Percentiles rank a stretch among this genome's conserved stretches.
Evolutionary conservation across 2,797 vertebrate genomes (phyloP).

Genomic region (Pygocentrus nattereri): DNA sequence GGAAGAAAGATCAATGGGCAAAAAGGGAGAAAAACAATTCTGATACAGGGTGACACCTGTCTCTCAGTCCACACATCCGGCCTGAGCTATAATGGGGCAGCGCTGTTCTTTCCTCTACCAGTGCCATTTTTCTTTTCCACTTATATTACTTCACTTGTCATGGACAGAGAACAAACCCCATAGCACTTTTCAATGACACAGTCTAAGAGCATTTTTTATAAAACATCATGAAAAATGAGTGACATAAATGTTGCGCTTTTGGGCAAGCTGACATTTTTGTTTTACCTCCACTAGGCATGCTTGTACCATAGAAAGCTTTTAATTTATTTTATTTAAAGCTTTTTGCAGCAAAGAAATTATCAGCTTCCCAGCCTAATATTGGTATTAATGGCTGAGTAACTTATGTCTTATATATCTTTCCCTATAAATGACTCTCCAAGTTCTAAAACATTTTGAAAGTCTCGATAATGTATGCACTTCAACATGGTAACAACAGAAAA

Average conservation of each 20-base stretch:
- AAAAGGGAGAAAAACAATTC: slow-evolving; percentile 66
- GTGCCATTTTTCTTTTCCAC: slow-evolving; percentile 27
- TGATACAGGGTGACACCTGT: slow-evolving; percentile 65
- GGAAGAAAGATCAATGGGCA: slow-evolving; percentile 67
- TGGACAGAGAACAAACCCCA: slow-evolving; percentile 36
- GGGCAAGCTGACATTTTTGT: not conserved
- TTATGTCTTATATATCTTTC: no score
- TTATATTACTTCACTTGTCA: slow-evolving; percentile 33
- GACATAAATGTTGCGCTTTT: slow-evolving; percentile 12
- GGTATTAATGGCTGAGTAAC: no score
- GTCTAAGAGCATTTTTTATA: slow-evolving; percentile 28
- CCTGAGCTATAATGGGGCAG: slow-evolving; percentile 14
- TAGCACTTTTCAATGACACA: slow-evolving; percentile 40
- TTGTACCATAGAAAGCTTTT: not conserved
- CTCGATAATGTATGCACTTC: no score
- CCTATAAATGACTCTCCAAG: no score
- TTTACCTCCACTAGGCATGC: not conserved
- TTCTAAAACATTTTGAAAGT: no score
- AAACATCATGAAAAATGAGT: slow-evolving; percentile 2
- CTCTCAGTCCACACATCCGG: slow-evolving; percentile 38
- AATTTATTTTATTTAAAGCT: not conserved
- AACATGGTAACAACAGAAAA: no score
- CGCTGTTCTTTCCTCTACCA: slow-evolving; percentile 33
- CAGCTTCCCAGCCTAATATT: no score
- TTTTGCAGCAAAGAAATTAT: slow-evolving; percentile 5